Conservation (phyloP, 1,140 invertebrate genomes). For the Dendrolimus kikuchii region DNA sequence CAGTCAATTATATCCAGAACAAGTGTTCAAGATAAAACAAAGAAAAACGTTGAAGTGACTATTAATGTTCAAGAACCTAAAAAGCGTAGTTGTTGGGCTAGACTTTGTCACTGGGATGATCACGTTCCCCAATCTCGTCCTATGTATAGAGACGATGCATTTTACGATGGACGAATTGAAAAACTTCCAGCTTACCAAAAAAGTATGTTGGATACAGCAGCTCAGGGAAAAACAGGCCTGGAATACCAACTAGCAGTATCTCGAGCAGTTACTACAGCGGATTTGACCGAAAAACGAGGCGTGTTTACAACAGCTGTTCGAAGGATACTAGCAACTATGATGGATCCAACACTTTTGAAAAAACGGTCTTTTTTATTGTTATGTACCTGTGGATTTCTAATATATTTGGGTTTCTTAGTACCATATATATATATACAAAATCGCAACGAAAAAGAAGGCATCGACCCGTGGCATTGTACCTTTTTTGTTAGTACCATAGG, state of each 20-base stretch:
- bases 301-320: slow-evolving; percentile 52
- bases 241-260: slow-evolving; percentile 62
- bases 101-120: slow-evolving; percentile 47
- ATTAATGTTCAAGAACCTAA: slow-evolving; percentile 28
- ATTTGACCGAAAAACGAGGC: slow-evolving; percentile 48
- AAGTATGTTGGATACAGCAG: slow-evolving; percentile 35
- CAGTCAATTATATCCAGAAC: slow-evolving; percentile 49
- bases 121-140: slow-evolving; percentile 74
- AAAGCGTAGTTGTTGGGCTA: slow-evolving; percentile 36
- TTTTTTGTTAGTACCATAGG: slow-evolving; percentile 51
- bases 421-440: slow-evolving; percentile 51
- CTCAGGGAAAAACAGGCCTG: slow-evolving; percentile 46
- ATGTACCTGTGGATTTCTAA: slow-evolving; percentile 41
- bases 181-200: slow-evolving; percentile 85
- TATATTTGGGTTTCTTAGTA: slow-evolving; percentile 49
- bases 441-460: slow-evolving; percentile 33
- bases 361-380: slow-evolving; percentile 43
- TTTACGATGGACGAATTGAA: slow-evolving; percentile 85
- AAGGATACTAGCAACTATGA: slow-evolving; percentile 61
- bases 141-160: slow-evolving; percentile 89
- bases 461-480: slow-evolving; percentile 31
- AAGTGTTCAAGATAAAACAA: slow-evolving; percentile 42
- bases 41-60: slow-evolving; percentile 32
- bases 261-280: slow-evolving; percentile 46
- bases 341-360: slow-evolving; percentile 51